Percentiles rank a stretch among this genome's conserved stretches.
Conservation (phyloP, 2,888 invertebrate species). For the Macrostomum cliftonense region DNA sequence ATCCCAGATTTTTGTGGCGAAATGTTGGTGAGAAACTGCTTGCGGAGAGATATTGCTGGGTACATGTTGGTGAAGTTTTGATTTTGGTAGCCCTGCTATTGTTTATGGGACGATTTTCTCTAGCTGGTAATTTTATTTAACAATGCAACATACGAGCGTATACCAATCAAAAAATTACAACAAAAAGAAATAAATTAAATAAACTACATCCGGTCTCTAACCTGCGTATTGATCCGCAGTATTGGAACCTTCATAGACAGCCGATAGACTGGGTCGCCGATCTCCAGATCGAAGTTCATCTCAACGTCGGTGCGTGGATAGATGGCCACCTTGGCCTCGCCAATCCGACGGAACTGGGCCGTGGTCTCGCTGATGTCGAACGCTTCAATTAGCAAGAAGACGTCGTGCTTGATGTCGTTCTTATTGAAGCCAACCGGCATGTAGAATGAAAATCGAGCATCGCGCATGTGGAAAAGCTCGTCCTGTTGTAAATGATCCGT, state of each 20-base stretch:
- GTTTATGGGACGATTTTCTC: too few species aligned
- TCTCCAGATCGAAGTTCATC: conserved; percentile 20
- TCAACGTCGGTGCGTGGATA: conserved; percentile 26
- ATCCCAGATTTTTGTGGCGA: too few species aligned
- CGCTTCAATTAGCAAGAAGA: conserved; percentile 24
- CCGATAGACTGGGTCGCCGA: conserved; percentile 24
- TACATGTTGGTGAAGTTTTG: too few species aligned
- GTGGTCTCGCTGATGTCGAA: conserved; percentile 13
- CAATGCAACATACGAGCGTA: too few species aligned
- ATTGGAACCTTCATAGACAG: conserved; percentile 18
- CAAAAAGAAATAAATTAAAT: too few species aligned
- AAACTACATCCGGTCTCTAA: too few species aligned
- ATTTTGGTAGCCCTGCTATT: too few species aligned
- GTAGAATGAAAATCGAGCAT: neutral
- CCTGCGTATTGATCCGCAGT: conserved; percentile 16
- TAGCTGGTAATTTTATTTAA: too few species aligned
- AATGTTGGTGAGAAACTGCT: too few species aligned
- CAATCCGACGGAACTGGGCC: conserved; percentile 13
- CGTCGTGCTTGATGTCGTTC: conserved; percentile 29
- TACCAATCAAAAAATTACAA: too few species aligned
- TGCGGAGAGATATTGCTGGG: too few species aligned
- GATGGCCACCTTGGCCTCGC: conserved; percentile 29
- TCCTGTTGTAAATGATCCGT: neutral
- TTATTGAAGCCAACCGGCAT: conserved; percentile 21
- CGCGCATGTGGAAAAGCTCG: neutral